These are phyloP conservation scores for Desoria tigrina DNA, from an alignment of 2,888 invertebrate genomes.

Conservation along the genomic window DNA sequence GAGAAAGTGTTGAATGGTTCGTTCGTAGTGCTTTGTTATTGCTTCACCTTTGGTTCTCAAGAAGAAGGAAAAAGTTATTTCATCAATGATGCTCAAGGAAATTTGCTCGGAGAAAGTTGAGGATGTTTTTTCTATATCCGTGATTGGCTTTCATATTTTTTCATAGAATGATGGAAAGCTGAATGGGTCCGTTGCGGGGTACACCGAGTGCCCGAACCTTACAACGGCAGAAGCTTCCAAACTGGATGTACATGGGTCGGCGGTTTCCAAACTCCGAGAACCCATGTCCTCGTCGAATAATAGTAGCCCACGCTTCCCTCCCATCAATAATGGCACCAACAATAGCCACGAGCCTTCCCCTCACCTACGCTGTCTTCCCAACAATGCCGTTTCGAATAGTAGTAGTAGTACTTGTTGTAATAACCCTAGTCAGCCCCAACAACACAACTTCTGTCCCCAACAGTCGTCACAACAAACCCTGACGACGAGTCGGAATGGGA, in stretches of 20 bases:
- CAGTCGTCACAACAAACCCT: slow-evolving; percentile 17
- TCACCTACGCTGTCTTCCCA: neutral
- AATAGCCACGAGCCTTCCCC: slow-evolving; percentile 5
- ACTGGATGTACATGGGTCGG: neutral
- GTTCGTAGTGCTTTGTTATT: slow-evolving; percentile 19
- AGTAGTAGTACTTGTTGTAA: slow-evolving; percentile 1
- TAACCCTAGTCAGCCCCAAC: slow-evolving; percentile 5
- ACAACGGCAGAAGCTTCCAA: neutral
- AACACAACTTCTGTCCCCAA: neutral
- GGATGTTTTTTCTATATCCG: slow-evolving; percentile 20
- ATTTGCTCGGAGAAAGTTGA: too few relatives aligned
- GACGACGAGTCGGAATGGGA: slow-evolving; percentile 5
- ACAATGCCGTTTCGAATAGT: slow-evolving; percentile 4
- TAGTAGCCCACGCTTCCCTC: slow-evolving; percentile 3
- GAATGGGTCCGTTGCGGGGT: slow-evolving; percentile 48
- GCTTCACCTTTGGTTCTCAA: slow-evolving; percentile 15
- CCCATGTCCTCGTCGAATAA: neutral
- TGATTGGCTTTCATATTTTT: slow-evolving; percentile 17
- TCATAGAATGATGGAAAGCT: slow-evolving; percentile 48
- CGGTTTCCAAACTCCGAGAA: slow-evolving; percentile 2
- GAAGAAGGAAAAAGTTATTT: slow-evolving; percentile 12
- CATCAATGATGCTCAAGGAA: neutral
- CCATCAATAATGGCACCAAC: neutral
- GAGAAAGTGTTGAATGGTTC: too few relatives aligned
- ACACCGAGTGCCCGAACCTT: slow-evolving; percentile 40